Base-by-base conservation (phyloP, 2,113 vertebrate genomes). In the Synchiropus splendidus region DNA sequence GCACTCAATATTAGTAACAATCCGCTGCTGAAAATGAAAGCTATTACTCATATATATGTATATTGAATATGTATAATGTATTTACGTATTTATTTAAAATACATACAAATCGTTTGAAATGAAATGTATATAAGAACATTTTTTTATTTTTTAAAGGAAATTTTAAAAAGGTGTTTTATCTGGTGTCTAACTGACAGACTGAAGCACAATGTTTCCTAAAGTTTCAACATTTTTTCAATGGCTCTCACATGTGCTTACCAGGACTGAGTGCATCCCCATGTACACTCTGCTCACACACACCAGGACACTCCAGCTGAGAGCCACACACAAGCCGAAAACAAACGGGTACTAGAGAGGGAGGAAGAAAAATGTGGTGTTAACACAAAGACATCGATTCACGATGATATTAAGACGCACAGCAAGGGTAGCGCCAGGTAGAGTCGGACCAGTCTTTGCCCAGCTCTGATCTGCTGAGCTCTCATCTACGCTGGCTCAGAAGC, bases 241-340 rank as follows among this genome's bases (percentile, higher is more conserved):
- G n/a, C n/a, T n/a, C n/a, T n/a, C n/a, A n/a, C n/a, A n/a, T 11
- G 27, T 10, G 14, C 92, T 91, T 80, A 98, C 95, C 91, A 99
- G 80, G 68, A 99, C 73, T 38, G 94, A 97, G 75, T 99, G 94
- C 94, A 98, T 99, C 47, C 94, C 94, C 94, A 99, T 97, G 82
- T 99, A 99, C 81, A 99, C 78, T 74, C 95, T 85, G 83, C 95
- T 99, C 40, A 92, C 82, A 67, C 94, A 98, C 61, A 99, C 95
- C 72, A 98, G 85, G 70, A 83, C 64, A 66, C 91, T 92, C 95
- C 95, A 99, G 81, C 83, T 85, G 33, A 90, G 69, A 12, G 90
- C 86, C 60, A 96, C 76, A 43, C 80, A 59, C 36, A 99, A 79
- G 42, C 95, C 95, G 55, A 88, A 88, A 13, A 85, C 30, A 70